Percentiles rank a stretch among this genome's conserved stretches.
These are phyloP conservation scores for Orientallactaga sibirica DNA, from an alignment of 2,797 vertebrate genomes.

Conservation along the genomic window DNA sequence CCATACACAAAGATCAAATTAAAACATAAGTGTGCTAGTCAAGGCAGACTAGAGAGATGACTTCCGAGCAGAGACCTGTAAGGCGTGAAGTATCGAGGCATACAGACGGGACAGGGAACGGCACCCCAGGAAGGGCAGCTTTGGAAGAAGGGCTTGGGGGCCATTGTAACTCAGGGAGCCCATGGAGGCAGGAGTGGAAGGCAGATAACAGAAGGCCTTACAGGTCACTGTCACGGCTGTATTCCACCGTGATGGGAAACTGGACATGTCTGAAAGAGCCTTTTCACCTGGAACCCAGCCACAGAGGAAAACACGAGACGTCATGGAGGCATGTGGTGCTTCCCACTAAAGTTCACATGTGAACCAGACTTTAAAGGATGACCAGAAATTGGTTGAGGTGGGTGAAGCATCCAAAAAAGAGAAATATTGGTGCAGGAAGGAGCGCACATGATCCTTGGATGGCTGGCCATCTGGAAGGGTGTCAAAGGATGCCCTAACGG, in stretches of 20 bases:
- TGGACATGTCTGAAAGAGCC: neutral
- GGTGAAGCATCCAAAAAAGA: neutral
- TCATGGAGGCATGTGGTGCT: neutral
- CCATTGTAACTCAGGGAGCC: neutral
- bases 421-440: neutral
- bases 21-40: neutral
- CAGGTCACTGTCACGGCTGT: neutral
- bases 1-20: no score
- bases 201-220: neutral
- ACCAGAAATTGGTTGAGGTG: neutral
- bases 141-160: no score
- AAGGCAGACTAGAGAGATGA: neutral
- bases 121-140: neutral
- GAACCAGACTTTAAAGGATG: conserved; percentile 13
- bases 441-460: neutral
- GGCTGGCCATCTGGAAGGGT: neutral
- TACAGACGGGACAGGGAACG: neutral
- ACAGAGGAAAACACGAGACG: neutral
- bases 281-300: neutral
- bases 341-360: neutral
- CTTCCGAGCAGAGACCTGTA: neutral
- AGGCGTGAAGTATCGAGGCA: neutral
- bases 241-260: neutral
- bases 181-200: neutral
- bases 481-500: neutral